A percentile compares a stretch with the other conserved stretches of the same genome.
Conservation (phyloP, 2,797 vertebrate species). For the Channallabes apus region DNA sequence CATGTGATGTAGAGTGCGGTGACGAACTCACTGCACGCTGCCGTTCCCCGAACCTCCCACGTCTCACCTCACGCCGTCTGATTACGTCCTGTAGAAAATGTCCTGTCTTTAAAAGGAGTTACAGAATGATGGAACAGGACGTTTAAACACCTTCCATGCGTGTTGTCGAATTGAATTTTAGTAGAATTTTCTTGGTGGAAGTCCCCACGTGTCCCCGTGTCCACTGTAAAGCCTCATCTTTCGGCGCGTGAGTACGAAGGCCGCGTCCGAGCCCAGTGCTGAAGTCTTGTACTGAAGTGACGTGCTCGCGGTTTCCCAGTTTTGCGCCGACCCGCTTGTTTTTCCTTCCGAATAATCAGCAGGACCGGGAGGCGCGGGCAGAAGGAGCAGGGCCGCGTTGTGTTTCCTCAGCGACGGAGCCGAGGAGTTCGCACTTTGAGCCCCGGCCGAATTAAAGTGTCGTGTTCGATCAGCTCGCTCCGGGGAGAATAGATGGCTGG, state of each 20-base stretch:
- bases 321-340: not conserved
- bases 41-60: too few species aligned
- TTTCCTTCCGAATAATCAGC: constrained; percentile 3
- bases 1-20: not conserved
- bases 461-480: constrained; percentile 54
- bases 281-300: not conserved
- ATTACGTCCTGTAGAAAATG: too few species aligned
- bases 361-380: not conserved
- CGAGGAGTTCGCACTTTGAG: constrained; percentile 44
- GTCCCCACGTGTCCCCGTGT: not conserved
- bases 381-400: not conserved
- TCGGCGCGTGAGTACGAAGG: not conserved
- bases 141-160: too few species aligned
- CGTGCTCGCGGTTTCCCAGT: not conserved
- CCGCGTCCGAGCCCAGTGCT: not conserved
- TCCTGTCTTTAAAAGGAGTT: not conserved
- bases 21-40: not conserved
- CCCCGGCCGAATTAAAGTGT: constrained; percentile 58
- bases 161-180: not conserved
- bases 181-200: too few species aligned
- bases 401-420: not conserved
- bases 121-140: not conserved
- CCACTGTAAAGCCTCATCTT: not conserved
- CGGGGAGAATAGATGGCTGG: constrained; percentile 57
- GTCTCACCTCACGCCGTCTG: too few species aligned